Conservation (phyloP, 2,113 vertebrate genomes). For the human (Homo sapiens) region DNA sequence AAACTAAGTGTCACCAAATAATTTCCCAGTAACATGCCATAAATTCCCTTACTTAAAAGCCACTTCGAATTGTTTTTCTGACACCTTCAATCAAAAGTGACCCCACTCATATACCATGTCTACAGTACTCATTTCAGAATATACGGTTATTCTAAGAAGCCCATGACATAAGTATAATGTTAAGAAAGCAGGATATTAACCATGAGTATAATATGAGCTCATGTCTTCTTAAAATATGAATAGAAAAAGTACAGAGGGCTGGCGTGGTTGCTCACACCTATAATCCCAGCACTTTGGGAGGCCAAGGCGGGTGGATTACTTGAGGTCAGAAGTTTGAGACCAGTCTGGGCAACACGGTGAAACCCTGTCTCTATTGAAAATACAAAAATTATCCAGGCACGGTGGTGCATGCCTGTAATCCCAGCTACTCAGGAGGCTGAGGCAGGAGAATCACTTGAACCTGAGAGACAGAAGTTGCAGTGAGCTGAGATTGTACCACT, state of each 20-base stretch:
- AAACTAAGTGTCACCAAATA: background rate
- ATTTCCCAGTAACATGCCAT: background rate
- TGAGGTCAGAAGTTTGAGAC: too few species aligned
- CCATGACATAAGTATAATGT: background rate
- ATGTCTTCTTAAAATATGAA: background rate
- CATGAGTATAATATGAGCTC: background rate
- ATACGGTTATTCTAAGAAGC: background rate
- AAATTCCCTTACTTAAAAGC: background rate
- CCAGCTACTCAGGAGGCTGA: too few species aligned
- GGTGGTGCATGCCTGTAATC: too few species aligned
- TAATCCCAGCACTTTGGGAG: too few species aligned
- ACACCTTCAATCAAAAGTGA: background rate
- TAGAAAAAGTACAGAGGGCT: background rate
- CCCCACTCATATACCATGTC: background rate
- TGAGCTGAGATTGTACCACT: too few species aligned
- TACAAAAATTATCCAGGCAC: too few species aligned
- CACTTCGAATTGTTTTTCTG: background rate
- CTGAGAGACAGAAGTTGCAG: too few species aligned
- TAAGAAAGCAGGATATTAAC: slow-evolving; percentile 16
- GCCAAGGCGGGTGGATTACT: too few species aligned
- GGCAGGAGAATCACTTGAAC: too few species aligned
- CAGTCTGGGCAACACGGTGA: too few species aligned
- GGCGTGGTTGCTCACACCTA: too few species aligned
- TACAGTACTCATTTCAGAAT: background rate
- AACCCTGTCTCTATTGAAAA: too few species aligned